These are phyloP conservation scores for Neoitamus cyanurus DNA, from an alignment of 2,888 invertebrate genomes.

Conservation along the genomic window DNA sequence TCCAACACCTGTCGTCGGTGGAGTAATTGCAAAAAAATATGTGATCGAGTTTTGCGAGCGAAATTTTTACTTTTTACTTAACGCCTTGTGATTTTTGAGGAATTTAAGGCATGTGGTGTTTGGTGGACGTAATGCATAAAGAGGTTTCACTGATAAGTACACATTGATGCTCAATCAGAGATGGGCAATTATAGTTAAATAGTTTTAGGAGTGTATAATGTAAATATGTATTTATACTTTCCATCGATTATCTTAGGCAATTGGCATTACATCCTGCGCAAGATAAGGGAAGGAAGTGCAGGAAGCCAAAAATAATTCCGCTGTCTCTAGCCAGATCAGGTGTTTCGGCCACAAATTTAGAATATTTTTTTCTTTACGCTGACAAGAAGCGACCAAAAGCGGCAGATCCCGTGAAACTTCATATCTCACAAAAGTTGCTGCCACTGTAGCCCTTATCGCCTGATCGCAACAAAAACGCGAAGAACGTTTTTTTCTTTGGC, in stretches of 20 bases:
- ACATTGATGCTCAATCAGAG: no score
- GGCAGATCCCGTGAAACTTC: slow-evolving; percentile 54
- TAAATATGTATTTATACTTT: no score
- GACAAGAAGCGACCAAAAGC: slow-evolving; percentile 45
- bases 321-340: not conserved
- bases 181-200: no score
- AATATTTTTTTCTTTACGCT: not conserved
- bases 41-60: not conserved
- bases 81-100: not conserved
- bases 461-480: slow-evolving; percentile 50
- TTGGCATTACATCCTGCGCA: not conserved
- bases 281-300: not conserved
- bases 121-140: no score
- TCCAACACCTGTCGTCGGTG: slow-evolving; percentile 26
- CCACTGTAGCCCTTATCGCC: slow-evolving; percentile 51
- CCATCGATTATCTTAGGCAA: no score
- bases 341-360: not conserved
- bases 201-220: no score
- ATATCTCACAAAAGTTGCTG: slow-evolving; percentile 55
- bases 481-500: slow-evolving; percentile 27
- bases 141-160: no score
- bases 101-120: not conserved
- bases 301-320: not conserved
- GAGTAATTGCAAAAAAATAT: not conserved
- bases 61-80: not conserved